A percentile compares a stretch with the other conserved stretches of the same genome.
phyloP scores from a whole-genome alignment of 2,888 invertebrate genomes.

The Halictus ligatus region DNA sequence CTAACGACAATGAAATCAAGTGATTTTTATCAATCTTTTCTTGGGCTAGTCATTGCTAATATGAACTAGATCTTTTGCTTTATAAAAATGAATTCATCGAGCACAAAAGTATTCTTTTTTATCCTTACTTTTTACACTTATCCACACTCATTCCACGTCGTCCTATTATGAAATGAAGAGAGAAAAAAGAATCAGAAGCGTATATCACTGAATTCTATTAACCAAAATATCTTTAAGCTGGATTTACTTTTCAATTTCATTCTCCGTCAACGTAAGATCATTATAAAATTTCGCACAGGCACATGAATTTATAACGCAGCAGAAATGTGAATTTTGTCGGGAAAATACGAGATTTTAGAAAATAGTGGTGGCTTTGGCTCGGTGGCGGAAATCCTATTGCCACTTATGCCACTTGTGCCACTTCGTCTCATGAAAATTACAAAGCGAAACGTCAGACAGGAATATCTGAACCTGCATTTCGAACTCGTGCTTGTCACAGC shows the following conservation, averaged over 20 bases:
- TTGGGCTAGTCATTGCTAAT: background rate
- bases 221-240: background rate
- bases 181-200: background rate
- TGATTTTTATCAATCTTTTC: background rate
- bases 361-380: constrained; percentile 52
- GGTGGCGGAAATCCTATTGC: constrained; percentile 55
- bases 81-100: background rate
- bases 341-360: constrained; percentile 44
- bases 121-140: too few species aligned
- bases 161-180: background rate
- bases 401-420: constrained; percentile 33
- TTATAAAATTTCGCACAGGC: constrained; percentile 30
- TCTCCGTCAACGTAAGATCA: constrained; percentile 5
- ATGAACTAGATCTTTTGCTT: background rate
- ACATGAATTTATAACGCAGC: constrained; percentile 32
- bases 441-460: constrained; percentile 53
- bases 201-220: background rate
- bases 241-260: constrained; percentile 19
- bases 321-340: constrained; percentile 7
- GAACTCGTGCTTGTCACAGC: background rate
- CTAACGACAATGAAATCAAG: background rate
- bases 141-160: background rate
- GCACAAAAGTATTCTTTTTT: background rate
- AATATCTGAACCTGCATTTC: constrained; percentile 28
- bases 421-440: constrained; percentile 62